Conservation (phyloP, 2,888 invertebrate species). For the Pandemis cinnamomeana region DNA sequence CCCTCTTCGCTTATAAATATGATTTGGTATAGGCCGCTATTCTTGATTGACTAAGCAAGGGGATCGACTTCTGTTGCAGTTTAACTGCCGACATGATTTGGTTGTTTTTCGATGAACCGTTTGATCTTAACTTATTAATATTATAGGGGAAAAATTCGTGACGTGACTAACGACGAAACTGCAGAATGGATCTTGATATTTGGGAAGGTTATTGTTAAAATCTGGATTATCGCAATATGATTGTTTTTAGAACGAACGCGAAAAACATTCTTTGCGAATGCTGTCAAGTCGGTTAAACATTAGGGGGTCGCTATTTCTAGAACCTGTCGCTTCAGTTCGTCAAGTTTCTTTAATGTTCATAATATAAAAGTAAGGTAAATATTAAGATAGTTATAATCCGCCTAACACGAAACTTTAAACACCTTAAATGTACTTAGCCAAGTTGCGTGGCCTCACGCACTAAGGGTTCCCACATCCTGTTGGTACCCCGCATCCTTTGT, state of each 20-base stretch:
- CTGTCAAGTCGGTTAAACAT: no score
- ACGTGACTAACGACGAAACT: no score
- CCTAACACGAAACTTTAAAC: slow-evolving; percentile 6
- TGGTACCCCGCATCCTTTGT: slow-evolving; percentile 62
- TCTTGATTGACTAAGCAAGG: slow-evolving; percentile 33
- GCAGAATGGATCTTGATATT: no score
- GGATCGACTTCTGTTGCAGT: slow-evolving; percentile 19
- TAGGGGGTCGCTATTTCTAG: not conserved
- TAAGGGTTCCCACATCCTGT: slow-evolving; percentile 48
- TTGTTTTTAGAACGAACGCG: no score
- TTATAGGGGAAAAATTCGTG: no score
- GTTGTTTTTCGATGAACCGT: not conserved
- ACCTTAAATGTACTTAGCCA: slow-evolving; percentile 12
- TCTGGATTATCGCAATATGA: no score
- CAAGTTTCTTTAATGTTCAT: no score
- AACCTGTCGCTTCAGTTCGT: not conserved
- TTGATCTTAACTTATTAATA: no score
- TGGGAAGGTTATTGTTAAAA: no score
- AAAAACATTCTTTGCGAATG: no score
- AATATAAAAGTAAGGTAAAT: not conserved
- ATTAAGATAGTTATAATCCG: not conserved
- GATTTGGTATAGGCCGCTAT: slow-evolving; percentile 35
- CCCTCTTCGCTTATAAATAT: slow-evolving; percentile 46
- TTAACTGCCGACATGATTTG: not conserved
- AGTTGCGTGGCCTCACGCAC: slow-evolving; percentile 9